Evolutionary conservation across 2,797 vertebrate species (phyloP), one percentile per base, ranked within the genome.

Genomic region (Sebastes matsubarae): DNA sequence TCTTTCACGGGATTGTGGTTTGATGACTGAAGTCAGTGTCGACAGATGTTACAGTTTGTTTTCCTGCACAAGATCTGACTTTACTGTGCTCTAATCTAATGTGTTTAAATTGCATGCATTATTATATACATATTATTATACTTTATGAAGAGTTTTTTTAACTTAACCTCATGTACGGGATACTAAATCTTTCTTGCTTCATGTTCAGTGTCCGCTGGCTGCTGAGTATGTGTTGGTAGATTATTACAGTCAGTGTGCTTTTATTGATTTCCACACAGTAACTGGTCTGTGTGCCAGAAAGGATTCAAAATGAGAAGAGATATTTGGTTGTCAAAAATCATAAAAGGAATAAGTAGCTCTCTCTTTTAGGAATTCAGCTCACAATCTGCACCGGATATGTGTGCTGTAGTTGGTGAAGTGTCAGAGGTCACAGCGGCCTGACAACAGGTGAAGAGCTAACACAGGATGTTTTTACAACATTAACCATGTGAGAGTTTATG

Each of bases 381-480:
- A 42, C 42, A 20, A 7, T 36, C 2, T 72, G 11, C 58, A 68
- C 36, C 4, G 30, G 76, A 80, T 75, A 55, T 22, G 2, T 24
- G n/a, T 7, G 12, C 1, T 52, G 50, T n/a, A 52, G 52, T 10
- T 22, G 59, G 3, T 22, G 20, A 5, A 10, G 46, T 34, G 64
- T n/a, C 22, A 25, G 52, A 75, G 78, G 76, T 87, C 76, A 66
- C 18, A 11, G 61, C 42, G 11, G 54, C 12, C 59, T 64, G 72
- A 77, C 30, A 68, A 54, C 65, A 70, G 75, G 67, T 81, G 61
- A 82, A 83, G 71, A 42, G 77, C 59, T 27, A 34, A 54, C 4
- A 80, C 77, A 83, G 81, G 75, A 83, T 87, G 87, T 91, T 89
- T 87, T 81, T 54, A 78, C 64, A 77, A 83, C 64, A 63, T 79